phyloP scores from a whole-genome alignment of 2,797 vertebrate genomes.

The Eulemur coronatus region DNA sequence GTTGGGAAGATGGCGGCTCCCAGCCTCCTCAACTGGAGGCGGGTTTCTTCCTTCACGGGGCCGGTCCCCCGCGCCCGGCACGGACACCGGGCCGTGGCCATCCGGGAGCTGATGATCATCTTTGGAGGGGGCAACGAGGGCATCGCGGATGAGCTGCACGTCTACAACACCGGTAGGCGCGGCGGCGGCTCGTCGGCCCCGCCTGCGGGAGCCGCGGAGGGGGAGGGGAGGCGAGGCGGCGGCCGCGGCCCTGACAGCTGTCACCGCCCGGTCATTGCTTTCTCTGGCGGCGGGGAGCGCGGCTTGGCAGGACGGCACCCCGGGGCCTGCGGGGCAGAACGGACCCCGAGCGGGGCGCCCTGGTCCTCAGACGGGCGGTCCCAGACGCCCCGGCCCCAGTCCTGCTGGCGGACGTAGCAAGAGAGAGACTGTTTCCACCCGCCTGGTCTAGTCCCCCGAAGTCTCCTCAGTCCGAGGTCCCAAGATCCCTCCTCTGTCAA shows the following conservation, averaged over 20 bases:
- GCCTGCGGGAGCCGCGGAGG: slow-evolving; percentile 51
- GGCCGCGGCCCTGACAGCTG: slow-evolving; percentile 73
- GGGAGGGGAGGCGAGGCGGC: slow-evolving; percentile 68
- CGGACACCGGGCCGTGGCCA: slow-evolving; percentile 95
- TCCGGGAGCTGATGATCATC: slow-evolving; percentile 94
- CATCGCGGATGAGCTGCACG: slow-evolving; percentile 95
- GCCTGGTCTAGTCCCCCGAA: not conserved
- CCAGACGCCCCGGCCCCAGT: not conserved
- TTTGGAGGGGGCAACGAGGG: slow-evolving; percentile 99
- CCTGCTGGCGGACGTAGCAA: not conserved
- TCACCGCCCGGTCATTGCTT: slow-evolving; percentile 56
- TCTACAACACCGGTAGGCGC: slow-evolving; percentile 95
- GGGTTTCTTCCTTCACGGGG: slow-evolving; percentile 91
- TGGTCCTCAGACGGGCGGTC: not conserved
- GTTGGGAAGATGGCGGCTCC: slow-evolving; percentile 85
- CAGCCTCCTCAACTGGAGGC: slow-evolving; percentile 89
- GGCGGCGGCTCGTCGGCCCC: slow-evolving; percentile 22
- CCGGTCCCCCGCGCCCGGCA: slow-evolving; percentile 94
- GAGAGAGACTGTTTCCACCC: not conserved
- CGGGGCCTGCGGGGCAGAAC: not conserved
- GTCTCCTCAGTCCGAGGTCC: not conserved
- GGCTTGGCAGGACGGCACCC: not conserved
- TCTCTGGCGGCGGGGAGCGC: not conserved
- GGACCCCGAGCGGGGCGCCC: not conserved
- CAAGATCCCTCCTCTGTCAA: not conserved